Base-by-base conservation (phyloP, 2,113 vertebrate genomes). In the Phalacrocorax carbo region DNA sequence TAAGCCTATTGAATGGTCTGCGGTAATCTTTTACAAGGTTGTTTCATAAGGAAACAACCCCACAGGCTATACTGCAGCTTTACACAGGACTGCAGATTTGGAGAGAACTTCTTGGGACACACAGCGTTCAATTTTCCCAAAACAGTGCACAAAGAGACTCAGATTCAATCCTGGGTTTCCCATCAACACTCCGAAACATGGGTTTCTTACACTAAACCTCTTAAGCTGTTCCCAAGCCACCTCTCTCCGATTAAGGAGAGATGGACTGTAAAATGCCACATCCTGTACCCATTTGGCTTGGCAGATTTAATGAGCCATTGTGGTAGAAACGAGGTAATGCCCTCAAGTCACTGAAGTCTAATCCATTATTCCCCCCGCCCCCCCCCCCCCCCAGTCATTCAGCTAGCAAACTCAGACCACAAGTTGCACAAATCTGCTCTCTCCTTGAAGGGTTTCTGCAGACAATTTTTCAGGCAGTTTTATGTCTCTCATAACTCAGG, bases 221-320 rank as follows among this genome's bases (percentile, higher is more conserved):
- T 97, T 40, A 92, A 96, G 82, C 86, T 94, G 64, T 77, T 97
- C 90, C 69, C 82, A 95, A 92, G 86, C 49, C 76, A 94, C 64
- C 85, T 96, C 84, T 88, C 84, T 93, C 87, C 95, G 98, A 84
- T 97, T 97, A 98, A 91, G 93, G 75, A 95, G 95, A 95, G 70
- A 49, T 88, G 92, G 91, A 60, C 61, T 94, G 80, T 98, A 97
- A 98, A 98, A 94, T 95, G 94, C 75, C 93, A 96, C 91, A 98
- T 98, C 97, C 96, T 97, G 95, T 91, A 93, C 96, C 94, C 68
- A 62, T 95, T 97, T 96, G 86, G 83, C 89, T 96, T 97, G 96
- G 93, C 88, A 97, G 91, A 93, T 98, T 98, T 98, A 98, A 98
- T 81, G 95, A 98, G 96, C 91, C 95, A 95, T 97, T 97, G 97